Base-by-base conservation (phyloP, 2,797 vertebrate species). In the Podargus strigoides region DNA sequence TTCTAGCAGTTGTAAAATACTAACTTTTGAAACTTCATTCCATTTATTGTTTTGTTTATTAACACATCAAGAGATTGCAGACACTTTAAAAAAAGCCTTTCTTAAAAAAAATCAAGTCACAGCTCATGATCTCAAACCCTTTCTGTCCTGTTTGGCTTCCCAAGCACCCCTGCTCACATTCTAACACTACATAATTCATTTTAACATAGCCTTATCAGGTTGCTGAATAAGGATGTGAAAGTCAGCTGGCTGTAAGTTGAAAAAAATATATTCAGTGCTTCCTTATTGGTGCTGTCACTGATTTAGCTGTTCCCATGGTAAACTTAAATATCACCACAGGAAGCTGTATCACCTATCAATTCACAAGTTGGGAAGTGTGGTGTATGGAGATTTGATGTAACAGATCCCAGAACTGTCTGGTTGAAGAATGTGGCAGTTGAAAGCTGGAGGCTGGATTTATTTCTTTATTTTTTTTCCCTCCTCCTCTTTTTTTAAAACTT, bases 301-400 rank as follows among this genome's bases (percentile, higher is more conserved):
- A 78, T 92, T 67, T 91, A 91, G 91, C 83, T 90, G 92, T 94
- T 96, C 89, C 89, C 92, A 91, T 91, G 93, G 87, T 74, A 93
- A 94, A 93, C 59, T 92, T 24, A 89, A 94, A 90, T 91, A 95
- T 18, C 93, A 88, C 22, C 42, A 20, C 52, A 70, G 85, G 70
- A 96, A 94, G 70, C 74, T 88, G 49, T 69, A 88, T 66, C 85
- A 94, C 77, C 79, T 88, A 91, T 91, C 85, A 91, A 37, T 90
- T 93, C 87, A 91, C 93, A 76, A 81, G 91, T 42, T 93, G 74
- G 55, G 63, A 93, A 96, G 94, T 60, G 89, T 85, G 87, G 80
- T 96, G 70, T 49, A 91, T 50, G 59, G 67, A 91, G 94, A 90
- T 85, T 90, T 82, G 80, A 82, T 69, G 91, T 92, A 92, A 86